Base-by-base conservation (phyloP, 2,113 vertebrate species). In the Andinoacara biseriatus region DNA sequence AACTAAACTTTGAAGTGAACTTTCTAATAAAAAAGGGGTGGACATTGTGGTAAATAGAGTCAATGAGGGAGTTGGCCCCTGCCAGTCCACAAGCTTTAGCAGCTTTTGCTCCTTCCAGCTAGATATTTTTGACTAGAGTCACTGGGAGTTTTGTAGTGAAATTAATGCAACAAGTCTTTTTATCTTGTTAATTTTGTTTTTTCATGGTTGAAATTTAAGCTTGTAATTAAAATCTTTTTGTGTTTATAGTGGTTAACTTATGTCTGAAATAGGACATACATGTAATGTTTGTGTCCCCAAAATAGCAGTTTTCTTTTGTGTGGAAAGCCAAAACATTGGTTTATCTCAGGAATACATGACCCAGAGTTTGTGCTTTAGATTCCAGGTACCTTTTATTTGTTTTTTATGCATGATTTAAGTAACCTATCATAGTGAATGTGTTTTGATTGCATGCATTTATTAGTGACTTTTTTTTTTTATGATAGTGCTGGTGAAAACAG, bases 251-350 rank as follows among this genome's bases (percentile, higher is more conserved):
- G 14, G 10, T 72, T 72, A 54, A 31, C 3, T 13, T 18, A 52
- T 52, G 43, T 31, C 5, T 52, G 24, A 52, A 52, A 49, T 49
- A 0, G 24, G 49, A 5, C 10, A 1, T 0, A 0, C 24, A 0
- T 72, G 24, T 72, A 72, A 46, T 49, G 20, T 20, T 52, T 13
- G 29, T 52, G 29, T 72, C 43, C 22, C 29, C 24, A 69, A 69
- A 69, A 52, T 31, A 72, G 26, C 17, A 72, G 43, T 49, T 52
- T 72, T 1, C 65, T 31, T 52, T 52, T 52, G 5, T 46, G 11
- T 54, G 17, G 20, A 54, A 54, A 54, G 17, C 18, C 18, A 54
- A 20, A 72, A 49, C 20, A 15, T 49, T 29, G 9, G 46, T 49
- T 69, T 49, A 69, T 49, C 43, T 52, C 17, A 52, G 29, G 10